phyloP scores from a whole-genome alignment of 1,140 invertebrate species.

The Rhynchophorus ferrugineus region DNA sequence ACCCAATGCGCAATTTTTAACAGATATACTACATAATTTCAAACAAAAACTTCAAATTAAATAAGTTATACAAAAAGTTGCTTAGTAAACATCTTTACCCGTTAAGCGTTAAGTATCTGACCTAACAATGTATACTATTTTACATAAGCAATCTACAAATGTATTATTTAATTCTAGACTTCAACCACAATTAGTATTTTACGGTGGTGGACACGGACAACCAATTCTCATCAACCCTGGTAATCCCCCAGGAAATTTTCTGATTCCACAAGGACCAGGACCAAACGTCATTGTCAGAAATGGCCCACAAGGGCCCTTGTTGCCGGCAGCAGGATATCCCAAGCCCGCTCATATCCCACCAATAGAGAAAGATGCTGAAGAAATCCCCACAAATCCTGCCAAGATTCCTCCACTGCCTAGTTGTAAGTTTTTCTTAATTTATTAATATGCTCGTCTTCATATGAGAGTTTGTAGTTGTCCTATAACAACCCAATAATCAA shows the following conservation, averaged over 20 bases:
- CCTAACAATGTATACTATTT: too few species aligned
- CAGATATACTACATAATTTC: too few species aligned
- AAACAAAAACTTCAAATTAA: too few species aligned
- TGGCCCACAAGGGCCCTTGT: constrained; percentile 22
- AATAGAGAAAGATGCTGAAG: constrained; percentile 39
- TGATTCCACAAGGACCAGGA: constrained; percentile 32
- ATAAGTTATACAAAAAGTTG: too few species aligned
- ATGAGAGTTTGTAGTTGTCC: not conserved
- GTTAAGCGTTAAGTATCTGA: too few species aligned
- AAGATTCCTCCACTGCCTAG: constrained; percentile 27
- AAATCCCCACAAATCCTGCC: constrained; percentile 34
- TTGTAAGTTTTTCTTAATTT: not conserved
- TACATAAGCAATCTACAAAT: too few species aligned
- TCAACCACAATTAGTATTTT: constrained; percentile 34
- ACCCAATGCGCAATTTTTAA: too few species aligned
- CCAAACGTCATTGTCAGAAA: constrained; percentile 29
- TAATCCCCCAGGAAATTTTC: constrained; percentile 35
- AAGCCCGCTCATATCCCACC: constrained; percentile 36
- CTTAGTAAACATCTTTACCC: too few species aligned
- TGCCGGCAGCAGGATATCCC: constrained; percentile 28
- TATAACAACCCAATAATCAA: too few species aligned
- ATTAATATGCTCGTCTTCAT: not conserved
- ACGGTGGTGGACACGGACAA: constrained; percentile 34
- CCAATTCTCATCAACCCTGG: constrained; percentile 36
- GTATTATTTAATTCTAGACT: constrained; percentile 25